These are phyloP conservation scores for Mastigias papua DNA, from an alignment of 30 jellyfish, hydroid and myxozoan species.

Conservation along the genomic window DNA sequence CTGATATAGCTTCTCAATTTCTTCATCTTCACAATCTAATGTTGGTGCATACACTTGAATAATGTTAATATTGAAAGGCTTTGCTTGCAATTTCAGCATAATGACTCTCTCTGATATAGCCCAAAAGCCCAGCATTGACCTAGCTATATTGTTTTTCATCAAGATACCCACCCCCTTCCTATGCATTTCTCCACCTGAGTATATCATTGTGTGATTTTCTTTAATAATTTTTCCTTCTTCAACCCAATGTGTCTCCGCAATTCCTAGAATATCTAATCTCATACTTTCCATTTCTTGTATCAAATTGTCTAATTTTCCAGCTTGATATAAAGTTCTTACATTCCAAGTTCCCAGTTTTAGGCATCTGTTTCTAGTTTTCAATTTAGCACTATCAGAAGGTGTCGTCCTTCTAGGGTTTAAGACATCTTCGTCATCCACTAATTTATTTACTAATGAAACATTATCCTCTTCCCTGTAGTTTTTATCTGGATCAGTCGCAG, in stretches of 20 bases:
- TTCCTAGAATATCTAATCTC: slow-evolving; percentile 24
- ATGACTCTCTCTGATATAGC: slow-evolving; percentile 14
- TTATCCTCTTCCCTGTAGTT: slow-evolving; percentile 19
- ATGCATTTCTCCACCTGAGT: no score
- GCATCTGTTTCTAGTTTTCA: not conserved
- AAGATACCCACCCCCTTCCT: slow-evolving; percentile 3
- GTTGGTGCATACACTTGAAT: slow-evolving; percentile 50
- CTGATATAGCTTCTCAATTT: slow-evolving; percentile 14
- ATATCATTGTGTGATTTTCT: no score
- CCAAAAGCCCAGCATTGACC: slow-evolving; percentile 25
- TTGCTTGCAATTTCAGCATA: slow-evolving; percentile 13
- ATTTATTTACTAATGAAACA: not conserved
- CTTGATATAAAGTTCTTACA: not conserved
- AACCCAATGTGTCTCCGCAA: slow-evolving; percentile 7
- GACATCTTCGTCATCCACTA: not conserved
- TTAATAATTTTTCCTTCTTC: not conserved
- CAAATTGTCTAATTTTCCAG: slow-evolving; percentile 2
- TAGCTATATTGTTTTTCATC: not conserved
- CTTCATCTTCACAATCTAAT: slow-evolving; percentile 34
- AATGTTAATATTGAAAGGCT: slow-evolving; percentile 9
- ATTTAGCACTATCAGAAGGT: not conserved
- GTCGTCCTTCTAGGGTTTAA: not conserved
- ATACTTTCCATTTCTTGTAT: slow-evolving; percentile 8
- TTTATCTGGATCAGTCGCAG: slow-evolving; percentile 7
- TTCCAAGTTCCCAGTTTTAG: not conserved